A percentile compares a stretch with the other conserved stretches of the same genome.
These are phyloP conservation scores for Aleiodes alternator DNA, from an alignment of 2,888 invertebrate genomes.

Conservation along the genomic window DNA sequence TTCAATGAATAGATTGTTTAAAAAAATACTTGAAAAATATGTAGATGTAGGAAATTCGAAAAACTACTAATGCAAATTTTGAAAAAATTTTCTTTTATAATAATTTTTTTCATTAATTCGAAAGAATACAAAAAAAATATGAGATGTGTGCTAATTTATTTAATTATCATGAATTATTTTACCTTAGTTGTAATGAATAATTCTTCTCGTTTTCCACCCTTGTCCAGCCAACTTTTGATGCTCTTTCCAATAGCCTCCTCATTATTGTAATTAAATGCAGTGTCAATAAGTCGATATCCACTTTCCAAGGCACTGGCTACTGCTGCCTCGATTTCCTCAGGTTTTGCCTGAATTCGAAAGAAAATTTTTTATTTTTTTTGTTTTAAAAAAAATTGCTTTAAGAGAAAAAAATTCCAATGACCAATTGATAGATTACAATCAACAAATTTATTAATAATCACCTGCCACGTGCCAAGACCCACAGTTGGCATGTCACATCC, in stretches of 20 bases:
- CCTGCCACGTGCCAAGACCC: conserved; percentile 86
- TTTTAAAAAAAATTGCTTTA: not conserved
- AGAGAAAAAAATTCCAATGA: not conserved
- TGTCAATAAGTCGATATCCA: conserved; percentile 88
- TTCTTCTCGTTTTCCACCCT: conserved; percentile 82
- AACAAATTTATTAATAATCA: conserved; percentile 62
- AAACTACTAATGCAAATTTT: no score
- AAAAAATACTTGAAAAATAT: no score
- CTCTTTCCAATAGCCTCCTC: conserved; percentile 85
- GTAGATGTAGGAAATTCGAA: no score
- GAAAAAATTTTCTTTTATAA: no score
- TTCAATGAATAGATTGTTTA: no score
- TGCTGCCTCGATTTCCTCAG: conserved; percentile 81
- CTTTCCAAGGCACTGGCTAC: conserved; percentile 81
- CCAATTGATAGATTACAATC: not conserved
- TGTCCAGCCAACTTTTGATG: conserved; percentile 81
- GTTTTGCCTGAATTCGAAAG: conserved; percentile 76
- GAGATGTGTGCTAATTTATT: no score
- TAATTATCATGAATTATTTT: not conserved
- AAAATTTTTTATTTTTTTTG: no score
- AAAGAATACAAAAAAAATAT: no score
- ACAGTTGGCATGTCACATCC: conserved; percentile 82
- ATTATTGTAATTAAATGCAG: conserved; percentile 87
- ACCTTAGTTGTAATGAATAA: conserved; percentile 90
- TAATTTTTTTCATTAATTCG: no score